phyloP scores from a whole-genome alignment of 2,113 vertebrate species.

The Rhinoptilus africanus region DNA sequence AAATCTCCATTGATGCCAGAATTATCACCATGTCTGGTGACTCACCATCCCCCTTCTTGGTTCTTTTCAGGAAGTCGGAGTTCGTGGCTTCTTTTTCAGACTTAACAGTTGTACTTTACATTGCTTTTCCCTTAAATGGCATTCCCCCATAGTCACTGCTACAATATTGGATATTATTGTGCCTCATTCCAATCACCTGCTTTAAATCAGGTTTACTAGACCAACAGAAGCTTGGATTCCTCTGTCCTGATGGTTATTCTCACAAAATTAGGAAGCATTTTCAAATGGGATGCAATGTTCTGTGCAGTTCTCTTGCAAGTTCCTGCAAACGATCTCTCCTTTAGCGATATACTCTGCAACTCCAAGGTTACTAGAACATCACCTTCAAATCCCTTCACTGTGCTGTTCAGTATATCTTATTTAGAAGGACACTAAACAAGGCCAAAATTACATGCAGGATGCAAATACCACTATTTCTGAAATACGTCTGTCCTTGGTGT shows the following conservation, averaged over 20 bases:
- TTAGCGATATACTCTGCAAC: neutral
- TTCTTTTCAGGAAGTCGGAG: neutral
- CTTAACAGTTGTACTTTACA: neutral
- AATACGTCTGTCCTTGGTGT: neutral
- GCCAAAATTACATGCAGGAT: neutral
- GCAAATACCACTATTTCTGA: neutral
- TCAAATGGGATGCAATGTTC: neutral
- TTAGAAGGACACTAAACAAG: neutral
- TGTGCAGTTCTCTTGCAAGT: neutral
- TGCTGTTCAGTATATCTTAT: neutral
- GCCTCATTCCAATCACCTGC: neutral
- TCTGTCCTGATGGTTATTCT: neutral
- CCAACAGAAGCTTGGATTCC: neutral
- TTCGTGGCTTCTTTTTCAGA: neutral
- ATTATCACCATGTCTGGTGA: rapidly evolving
- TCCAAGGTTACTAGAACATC: neutral
- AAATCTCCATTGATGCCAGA: neutral
- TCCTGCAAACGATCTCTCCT: neutral
- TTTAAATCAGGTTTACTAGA: neutral
- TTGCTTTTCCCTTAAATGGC: neutral
- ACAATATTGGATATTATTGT: neutral
- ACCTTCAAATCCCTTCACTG: neutral
- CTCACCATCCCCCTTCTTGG: neutral
- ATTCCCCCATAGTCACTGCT: neutral
- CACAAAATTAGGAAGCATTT: neutral